Conservation (phyloP, 2,113 vertebrate species). For the Calyptomena viridis region DNA sequence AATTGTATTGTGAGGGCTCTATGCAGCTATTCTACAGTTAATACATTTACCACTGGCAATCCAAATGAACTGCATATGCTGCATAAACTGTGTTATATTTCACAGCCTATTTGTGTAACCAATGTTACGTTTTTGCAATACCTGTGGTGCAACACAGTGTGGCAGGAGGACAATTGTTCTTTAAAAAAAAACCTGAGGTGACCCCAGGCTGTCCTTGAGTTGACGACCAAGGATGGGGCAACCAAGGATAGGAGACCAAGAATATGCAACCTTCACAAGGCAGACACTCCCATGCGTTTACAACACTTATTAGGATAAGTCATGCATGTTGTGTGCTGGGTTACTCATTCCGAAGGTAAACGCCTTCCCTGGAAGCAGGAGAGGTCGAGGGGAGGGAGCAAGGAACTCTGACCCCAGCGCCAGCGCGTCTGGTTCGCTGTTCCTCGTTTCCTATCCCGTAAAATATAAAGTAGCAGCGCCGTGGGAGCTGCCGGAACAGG, state of each 20-base stretch:
- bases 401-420: fast-evolving
- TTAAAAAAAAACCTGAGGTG: too few relatives aligned
- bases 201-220: neutral
- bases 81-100: neutral
- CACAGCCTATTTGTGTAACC: neutral
- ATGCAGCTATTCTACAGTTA: neutral
- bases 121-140: fast-evolving
- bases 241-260: fast-evolving
- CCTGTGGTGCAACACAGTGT: fast-evolving
- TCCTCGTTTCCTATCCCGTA: fast-evolving
- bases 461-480: neutral
- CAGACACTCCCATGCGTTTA: fast-evolving
- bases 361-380: too few relatives aligned
- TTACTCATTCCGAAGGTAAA: too few relatives aligned
- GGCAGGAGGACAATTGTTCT: neutral
- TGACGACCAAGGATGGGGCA: too few relatives aligned
- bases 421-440: too few relatives aligned
- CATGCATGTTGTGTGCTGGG: fast-evolving
- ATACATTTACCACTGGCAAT: neutral
- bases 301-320: fast-evolving
- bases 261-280: fast-evolving
- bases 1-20: neutral
- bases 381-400: neutral
- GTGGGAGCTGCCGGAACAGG: neutral
- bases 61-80: neutral